Base-by-base conservation (phyloP, 1,140 invertebrate genomes). In the Thrips palmi region DNA sequence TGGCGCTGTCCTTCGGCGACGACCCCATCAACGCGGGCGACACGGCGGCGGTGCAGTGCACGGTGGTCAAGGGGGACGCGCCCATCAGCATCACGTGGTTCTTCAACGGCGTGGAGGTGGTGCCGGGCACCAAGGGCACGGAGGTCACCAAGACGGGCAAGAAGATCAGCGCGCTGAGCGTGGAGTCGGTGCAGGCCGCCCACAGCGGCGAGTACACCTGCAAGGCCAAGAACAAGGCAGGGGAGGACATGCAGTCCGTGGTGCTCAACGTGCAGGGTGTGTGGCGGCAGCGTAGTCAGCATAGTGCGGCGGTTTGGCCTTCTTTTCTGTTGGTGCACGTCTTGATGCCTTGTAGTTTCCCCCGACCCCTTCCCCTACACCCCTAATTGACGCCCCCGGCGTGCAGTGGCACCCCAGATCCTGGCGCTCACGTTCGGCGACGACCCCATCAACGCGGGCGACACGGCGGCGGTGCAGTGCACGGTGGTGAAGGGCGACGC, bases 11-110 rank as follows among this genome's bases (percentile, higher is more conserved):
- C 52, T 72, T 77, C 54, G 77, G 74, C 47, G 76, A 81, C 37
- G 74, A 76, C 45, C 72, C 75, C 33, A 68, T 78, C n/a, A 79
- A 82, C 57, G 75, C 73, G 51, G 80, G 78, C 45, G 77, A 83
- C 52, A 67, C 74, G 30, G 73, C 77, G 33, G 77, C 79, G 27
- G 65, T 78, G 21, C 71, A 68, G 45, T 86, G 81, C 58, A 66
- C 75, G 10, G 72, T 86, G 29, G 67, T 74, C 34, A 77, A 76
- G 50, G 81, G 81, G 22, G 80, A 83, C 56, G 58, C 71, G 45
- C 79, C 79, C 4, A 64, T 82, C 33, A 66, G 71, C 42, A 77
- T 85, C 42, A 63, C 67, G 40, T 85, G 80, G 81, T 63, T 68
- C 43, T 79, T 82, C 51, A 76, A 84, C 14, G 40, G 40, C 56